Base-by-base conservation (phyloP, 2,797 vertebrate species). In the Parotocinclus haroldoi region DNA sequence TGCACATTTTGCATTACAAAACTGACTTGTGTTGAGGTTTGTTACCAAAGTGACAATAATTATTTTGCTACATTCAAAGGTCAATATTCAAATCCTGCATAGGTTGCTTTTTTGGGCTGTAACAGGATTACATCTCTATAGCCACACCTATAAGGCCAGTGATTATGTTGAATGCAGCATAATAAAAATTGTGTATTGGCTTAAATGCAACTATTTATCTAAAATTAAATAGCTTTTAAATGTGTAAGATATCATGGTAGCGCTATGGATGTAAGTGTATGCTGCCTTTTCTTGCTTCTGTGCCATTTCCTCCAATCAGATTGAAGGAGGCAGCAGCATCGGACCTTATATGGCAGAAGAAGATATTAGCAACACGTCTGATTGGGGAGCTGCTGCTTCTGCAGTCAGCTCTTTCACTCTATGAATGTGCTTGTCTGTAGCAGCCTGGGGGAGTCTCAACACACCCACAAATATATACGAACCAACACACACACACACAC, bases 281-380 rank as follows among this genome's bases (percentile, higher is more conserved):
- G 12, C 57, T 18, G 59, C 27, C 53, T 54, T 72, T 76, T 63
- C 53, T 54, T 58, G 77, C 62, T 66, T 68, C 69, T 52, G 38
- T 66, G 53, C 46, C 12, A 12, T 18, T 71, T 63, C 64, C 42
- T 46, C 13, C 37, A 71, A 57, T 50, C 67, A 82, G 73, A 82
- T 46, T 59, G 77, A 54, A 79, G 73, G 78, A 81, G 79, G 57
- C 50, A 42, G 49, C 83, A 77, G 55, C 69, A 72, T 73, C 66
- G 85, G 66, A 72, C 88, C 88, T 88, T 90, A 90, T 85, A 90
- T 89, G 87, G 88, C 76, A 85, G 80, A 83, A 86, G 83, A 73
- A 72, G 75, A 79, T 68, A 81, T 80, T 75, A 82, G 69, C 1
- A 0, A 74, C 72, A 76, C 46, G 39, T 83, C 66, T 79, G 83